A percentile compares a stretch with the other conserved stretches of the same genome.
Conservation (phyloP, 92 coral and sea anemone genomes). For the Umimayanthus chanpuru region DNA sequence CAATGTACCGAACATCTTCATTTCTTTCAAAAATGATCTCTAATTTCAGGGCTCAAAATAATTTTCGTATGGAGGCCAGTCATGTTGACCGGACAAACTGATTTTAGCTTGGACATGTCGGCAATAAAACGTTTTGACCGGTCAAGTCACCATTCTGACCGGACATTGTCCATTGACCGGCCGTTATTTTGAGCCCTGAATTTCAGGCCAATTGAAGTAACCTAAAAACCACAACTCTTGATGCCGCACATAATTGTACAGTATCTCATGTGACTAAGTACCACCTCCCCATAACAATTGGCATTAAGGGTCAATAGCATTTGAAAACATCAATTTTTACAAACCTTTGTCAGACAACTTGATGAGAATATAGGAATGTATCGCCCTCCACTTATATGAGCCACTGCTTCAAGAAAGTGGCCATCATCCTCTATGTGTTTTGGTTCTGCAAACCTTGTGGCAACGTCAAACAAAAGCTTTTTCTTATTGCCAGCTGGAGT, state of each 20-base stretch:
- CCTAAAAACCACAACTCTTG: not conserved
- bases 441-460: constrained; percentile 4
- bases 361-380: constrained; percentile 36
- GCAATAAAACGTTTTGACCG: too few relatives aligned
- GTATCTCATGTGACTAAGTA: not conserved
- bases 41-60: too few relatives aligned
- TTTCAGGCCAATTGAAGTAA: too few relatives aligned
- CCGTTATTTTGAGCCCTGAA: too few relatives aligned
- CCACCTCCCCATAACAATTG: not conserved
- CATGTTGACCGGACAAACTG: too few relatives aligned
- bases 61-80: too few relatives aligned
- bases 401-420: constrained; percentile 32
- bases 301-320: not conserved
- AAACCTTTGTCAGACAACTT: constrained; percentile 28
- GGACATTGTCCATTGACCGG: too few relatives aligned
- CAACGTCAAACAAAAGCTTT: constrained; percentile 1
- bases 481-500: not conserved
- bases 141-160: too few relatives aligned
- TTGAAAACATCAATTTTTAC: not conserved
- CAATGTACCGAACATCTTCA: too few relatives aligned
- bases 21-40: too few relatives aligned
- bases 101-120: too few relatives aligned
- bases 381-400: constrained; percentile 38
- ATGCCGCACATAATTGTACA: not conserved
- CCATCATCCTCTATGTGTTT: constrained; percentile 29